Base-by-base conservation (phyloP, 2,888 invertebrate genomes). In the Hipparchia sbordonii region DNA sequence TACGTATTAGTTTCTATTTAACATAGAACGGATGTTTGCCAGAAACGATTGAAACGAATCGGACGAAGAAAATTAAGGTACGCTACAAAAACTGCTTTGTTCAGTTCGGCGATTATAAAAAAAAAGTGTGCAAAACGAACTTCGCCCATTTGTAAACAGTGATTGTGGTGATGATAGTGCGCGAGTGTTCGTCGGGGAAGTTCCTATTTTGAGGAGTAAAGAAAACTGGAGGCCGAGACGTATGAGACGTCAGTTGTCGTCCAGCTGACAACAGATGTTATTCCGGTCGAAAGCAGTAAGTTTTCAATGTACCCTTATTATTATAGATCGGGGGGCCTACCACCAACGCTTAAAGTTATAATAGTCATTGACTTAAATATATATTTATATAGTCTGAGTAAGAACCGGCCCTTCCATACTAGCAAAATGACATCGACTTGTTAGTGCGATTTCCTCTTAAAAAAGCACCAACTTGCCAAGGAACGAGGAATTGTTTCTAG, bases 221-320 rank as follows among this genome's bases (percentile, higher is more conserved):
- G 82, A 91, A 93, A 91, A 89, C 94, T 94, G 94, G 94, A 93
- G 93, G 87, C 82, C 90, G 90, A 93, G 85, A 90, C 92, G 85
- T 90, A 92, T 92, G 92, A 93, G 73, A 90, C 90, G 91, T 93
- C 94, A 90, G 94, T 94, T 91, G 92, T 85, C 89, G 89, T 91
- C 86, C 89, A 92, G 91, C 91, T 93, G 93, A 93, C 94, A 91
- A 94, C 93, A 92, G 93, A 94, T 94, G 94, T 91, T 89, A 89
- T 87, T 84, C 88, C 89, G 78, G 86, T 87, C 83, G 92, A 93
- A 85, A 84, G 79, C 87, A 93, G 94, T 94, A 80, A 93, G 94
- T 89, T 33, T 48, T 48, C 48, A 48, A 7, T 48, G 48, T 8
- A 48, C 8, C 6, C 6, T 1, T 6, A 48, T 48, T 6, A n/a